Base-by-base conservation (phyloP, 2,888 invertebrate species). In the Oxystoma pomonae region DNA sequence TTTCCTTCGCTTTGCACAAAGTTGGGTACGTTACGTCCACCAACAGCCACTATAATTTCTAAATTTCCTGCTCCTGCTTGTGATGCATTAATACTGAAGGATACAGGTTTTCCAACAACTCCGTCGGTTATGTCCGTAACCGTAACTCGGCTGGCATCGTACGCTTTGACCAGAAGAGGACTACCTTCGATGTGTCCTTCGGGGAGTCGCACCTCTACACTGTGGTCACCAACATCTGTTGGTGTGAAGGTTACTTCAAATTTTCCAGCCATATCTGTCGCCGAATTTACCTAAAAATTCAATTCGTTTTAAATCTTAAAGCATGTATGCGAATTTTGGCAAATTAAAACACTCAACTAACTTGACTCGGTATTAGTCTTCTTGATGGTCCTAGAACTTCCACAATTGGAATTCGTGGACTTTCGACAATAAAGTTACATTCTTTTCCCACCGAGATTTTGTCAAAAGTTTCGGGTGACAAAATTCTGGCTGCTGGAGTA, bases 1-100 rank as follows among this genome's bases (percentile, higher is more conserved):
- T 97, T 97, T 52, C 97, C 97, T 83, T 98, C 97, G 55, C 96
- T 94, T 76, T 96, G 95, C 1, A 98, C 98, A 78, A 96, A 98
- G 82, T 98, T 98, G 9, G 98, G 98, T 16, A 98, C 97, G 81
- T 98, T 98, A 75, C 96, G 89, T 16, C 96, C 96, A 74, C 92
- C 94, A 1, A 97, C 96, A 0, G 97, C 96, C 0, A 98, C 97
- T 66, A 98, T 97, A 61, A 98, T 98, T 82, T 98, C 98, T 76
- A 98, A 84, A 81, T 98, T 98, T 20, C 98, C 98, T 58, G 97
- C 96, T 67, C 98, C 85, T 18, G 90, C 90, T 76, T 90, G 89
- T 0, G 89, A 89, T 58, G 90, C 90, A 73, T 90, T 90, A 83
- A 97, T 97, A 72, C 93, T 94, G 77, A 98, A 98, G 65, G 94